A percentile compares a stretch with the other conserved stretches of the same genome.
Conservation (phyloP, 1,140 invertebrate species). For the Solenopsis fugax region DNA sequence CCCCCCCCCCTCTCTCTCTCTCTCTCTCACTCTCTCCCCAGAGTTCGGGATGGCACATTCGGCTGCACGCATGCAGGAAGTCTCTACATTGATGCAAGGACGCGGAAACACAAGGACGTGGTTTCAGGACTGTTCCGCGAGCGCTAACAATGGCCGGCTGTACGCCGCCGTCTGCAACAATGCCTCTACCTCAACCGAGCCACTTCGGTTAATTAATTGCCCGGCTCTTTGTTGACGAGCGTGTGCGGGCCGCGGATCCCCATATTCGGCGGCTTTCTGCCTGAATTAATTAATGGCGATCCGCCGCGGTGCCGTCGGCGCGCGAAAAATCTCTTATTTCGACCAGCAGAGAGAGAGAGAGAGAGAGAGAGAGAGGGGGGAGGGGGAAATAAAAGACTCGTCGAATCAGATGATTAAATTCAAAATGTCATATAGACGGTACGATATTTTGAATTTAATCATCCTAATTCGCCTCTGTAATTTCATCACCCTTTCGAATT, state of each 20-base stretch:
- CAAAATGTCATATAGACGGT: not conserved
- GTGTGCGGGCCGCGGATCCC: slow-evolving; percentile 58
- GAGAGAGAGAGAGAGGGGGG: not conserved
- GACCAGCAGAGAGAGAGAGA: not conserved
- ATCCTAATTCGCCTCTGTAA: not conserved
- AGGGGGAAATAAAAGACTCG: slow-evolving; percentile 5
- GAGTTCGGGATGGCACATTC: slow-evolving; percentile 8
- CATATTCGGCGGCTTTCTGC: slow-evolving; percentile 62
- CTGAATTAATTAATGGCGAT: slow-evolving; percentile 73
- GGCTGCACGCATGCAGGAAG: slow-evolving; percentile 41
- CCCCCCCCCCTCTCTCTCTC: no score
- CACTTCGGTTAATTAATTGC: slow-evolving; percentile 76
- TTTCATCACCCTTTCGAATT: not conserved
- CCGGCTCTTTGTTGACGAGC: slow-evolving; percentile 73
- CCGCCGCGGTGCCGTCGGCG: not conserved
- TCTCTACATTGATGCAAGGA: slow-evolving; percentile 65
- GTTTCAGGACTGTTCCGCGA: slow-evolving; percentile 55
- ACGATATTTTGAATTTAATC: no score
- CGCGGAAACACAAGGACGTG: slow-evolving; percentile 71
- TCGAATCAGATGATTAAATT: slow-evolving; percentile 40
- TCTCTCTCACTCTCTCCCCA: no score
- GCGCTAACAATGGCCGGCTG: slow-evolving; percentile 63
- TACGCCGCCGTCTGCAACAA: slow-evolving; percentile 63
- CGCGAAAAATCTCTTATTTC: slow-evolving; percentile 68
- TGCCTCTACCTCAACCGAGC: slow-evolving; percentile 50